Percentiles rank a stretch among this genome's conserved stretches.
Conservation (phyloP, 2,113 vertebrate genomes). For the Galemys pyrenaicus region DNA sequence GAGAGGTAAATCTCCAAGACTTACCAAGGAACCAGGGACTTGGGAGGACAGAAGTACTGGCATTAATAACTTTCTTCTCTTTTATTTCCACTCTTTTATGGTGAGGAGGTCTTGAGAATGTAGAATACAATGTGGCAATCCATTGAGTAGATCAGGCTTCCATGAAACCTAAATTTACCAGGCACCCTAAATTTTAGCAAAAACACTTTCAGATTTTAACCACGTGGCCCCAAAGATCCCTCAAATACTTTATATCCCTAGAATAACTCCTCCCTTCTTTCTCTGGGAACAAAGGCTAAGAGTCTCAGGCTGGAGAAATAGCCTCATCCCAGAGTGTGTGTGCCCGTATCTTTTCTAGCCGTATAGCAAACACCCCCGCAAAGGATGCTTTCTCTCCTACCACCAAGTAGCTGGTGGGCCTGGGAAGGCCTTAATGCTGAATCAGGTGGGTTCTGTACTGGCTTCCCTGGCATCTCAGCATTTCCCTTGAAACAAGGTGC, state of each 20-base stretch:
- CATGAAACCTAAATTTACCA: background rate
- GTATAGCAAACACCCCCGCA: fast-evolving
- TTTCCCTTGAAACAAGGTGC: background rate
- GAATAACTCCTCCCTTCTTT: background rate
- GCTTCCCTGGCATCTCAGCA: background rate
- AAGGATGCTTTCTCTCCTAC: background rate
- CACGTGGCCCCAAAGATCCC: background rate
- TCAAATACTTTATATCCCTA: background rate
- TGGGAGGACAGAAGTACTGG: background rate
- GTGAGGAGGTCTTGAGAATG: too few species aligned
- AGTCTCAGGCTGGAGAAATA: background rate
- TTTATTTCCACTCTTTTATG: background rate
- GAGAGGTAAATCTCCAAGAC: background rate
- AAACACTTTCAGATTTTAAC: background rate
- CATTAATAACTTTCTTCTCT: background rate
- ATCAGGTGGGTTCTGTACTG: background rate
- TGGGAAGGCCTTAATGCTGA: background rate
- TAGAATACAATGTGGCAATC: fast-evolving
- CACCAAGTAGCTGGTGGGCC: background rate
- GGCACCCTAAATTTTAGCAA: background rate
- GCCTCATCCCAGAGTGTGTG: background rate
- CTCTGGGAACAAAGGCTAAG: background rate
- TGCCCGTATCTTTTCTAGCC: background rate
- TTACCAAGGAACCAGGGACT: background rate
- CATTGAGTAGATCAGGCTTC: background rate